A percentile compares a stretch with the other conserved stretches of the same genome.
Conservation (phyloP, 2,113 vertebrate species). For the Strigops habroptila region DNA sequence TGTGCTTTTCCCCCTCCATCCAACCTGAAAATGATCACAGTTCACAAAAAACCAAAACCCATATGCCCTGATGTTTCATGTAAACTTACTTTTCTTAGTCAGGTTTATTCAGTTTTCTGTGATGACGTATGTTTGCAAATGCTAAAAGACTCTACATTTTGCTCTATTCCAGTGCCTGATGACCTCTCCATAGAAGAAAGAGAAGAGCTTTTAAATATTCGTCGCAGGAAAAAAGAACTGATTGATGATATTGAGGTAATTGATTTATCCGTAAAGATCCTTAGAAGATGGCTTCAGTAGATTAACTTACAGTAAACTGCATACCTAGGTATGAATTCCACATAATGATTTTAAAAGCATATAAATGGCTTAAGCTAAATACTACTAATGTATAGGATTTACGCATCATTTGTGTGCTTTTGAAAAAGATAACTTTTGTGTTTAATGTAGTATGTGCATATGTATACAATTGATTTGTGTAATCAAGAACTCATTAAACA, state of each 20-base stretch:
- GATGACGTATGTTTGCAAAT: background rate
- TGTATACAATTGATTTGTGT: background rate
- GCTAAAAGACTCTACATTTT: background rate
- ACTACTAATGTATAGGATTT: background rate
- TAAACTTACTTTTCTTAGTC: background rate
- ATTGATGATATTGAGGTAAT: conserved; percentile 97
- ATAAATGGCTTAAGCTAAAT: background rate
- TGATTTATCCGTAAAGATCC: background rate
- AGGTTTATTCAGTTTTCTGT: background rate
- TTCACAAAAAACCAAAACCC: background rate
- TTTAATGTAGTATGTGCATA: background rate
- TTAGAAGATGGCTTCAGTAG: background rate
- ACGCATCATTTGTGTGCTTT: background rate
- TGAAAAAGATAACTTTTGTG: background rate
- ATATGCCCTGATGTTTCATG: background rate
- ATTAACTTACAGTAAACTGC: background rate
- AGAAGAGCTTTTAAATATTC: conserved; percentile 93
- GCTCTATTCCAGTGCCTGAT: conserved; percentile 83
- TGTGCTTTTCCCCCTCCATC: background rate
- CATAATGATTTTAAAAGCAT: background rate
- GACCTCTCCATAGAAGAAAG: conserved; percentile 93
- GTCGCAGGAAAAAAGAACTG: conserved; percentile 92
- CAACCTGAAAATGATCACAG: background rate
- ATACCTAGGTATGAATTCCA: background rate
- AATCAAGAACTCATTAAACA: background rate